phyloP scores from a whole-genome alignment of 2,888 invertebrate genomes.

The Syrphus vitripennis region DNA sequence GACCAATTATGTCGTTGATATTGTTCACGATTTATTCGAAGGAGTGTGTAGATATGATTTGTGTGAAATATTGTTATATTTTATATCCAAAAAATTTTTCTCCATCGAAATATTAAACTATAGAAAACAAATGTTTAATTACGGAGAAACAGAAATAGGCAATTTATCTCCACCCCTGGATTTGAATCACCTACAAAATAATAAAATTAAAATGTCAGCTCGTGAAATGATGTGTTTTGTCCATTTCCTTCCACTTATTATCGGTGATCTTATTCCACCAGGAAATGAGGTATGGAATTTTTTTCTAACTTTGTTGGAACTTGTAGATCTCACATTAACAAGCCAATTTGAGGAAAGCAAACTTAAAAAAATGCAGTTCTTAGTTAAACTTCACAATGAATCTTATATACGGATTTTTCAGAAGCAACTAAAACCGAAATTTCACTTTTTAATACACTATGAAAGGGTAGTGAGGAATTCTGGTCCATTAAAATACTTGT shows the following conservation, averaged over 20 bases:
- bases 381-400: not conserved
- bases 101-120: slow-evolving; percentile 50
- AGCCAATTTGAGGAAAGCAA: not conserved
- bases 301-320: not conserved
- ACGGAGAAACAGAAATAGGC: slow-evolving; percentile 43
- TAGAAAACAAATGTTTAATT: slow-evolving; percentile 60
- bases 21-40: slow-evolving; percentile 64
- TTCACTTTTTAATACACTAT: slow-evolving; percentile 9
- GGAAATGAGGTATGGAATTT: slow-evolving; percentile 20
- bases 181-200: slow-evolving; percentile 16
- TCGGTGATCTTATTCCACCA: slow-evolving; percentile 14
- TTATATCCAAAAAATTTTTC: slow-evolving; percentile 43
- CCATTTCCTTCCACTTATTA: slow-evolving; percentile 46
- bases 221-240: slow-evolving; percentile 46
- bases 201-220: slow-evolving; percentile 48
- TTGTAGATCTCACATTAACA: not conserved
- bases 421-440: not conserved
- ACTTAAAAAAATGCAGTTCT: not conserved
- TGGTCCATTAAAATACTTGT: slow-evolving; percentile 18
- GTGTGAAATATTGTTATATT: slow-evolving; percentile 38
- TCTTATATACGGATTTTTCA: not conserved
- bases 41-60: slow-evolving; percentile 60
- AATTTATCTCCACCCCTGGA: slow-evolving; percentile 55
- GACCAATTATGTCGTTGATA: slow-evolving; percentile 57
- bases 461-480: not conserved